A percentile compares a stretch with the other conserved stretches of the same genome.
Evolutionary conservation across 92 coral and sea anemone genomes (phyloP).

Genomic region (Ricordea florida): DNA sequence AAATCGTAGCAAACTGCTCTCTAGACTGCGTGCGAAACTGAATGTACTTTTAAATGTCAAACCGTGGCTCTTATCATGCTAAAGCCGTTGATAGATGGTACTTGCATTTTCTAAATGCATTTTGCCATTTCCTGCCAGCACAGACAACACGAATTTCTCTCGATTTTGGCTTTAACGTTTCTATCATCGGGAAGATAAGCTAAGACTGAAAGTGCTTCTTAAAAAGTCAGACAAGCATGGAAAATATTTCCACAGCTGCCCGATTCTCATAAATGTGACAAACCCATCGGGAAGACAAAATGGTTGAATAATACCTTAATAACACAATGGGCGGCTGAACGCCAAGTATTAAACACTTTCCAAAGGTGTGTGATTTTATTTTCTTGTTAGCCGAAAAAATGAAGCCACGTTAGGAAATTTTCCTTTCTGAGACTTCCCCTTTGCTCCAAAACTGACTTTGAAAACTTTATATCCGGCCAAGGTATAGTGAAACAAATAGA

Average conservation of each 20-base stretch:
- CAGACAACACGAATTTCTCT: slow-evolving; percentile 6
- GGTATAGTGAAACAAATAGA: not conserved
- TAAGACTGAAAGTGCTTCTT: too few relatives aligned
- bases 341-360: slow-evolving; percentile 7
- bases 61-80: slow-evolving; percentile 40
- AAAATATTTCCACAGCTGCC: slow-evolving; percentile 33
- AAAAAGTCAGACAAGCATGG: too few relatives aligned
- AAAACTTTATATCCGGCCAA: not conserved
- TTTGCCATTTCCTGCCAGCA: slow-evolving; percentile 48
- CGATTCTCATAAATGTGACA: slow-evolving; percentile 29
- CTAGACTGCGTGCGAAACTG: too few relatives aligned
- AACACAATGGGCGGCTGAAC: slow-evolving; percentile 27
- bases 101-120: too few relatives aligned
- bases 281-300: slow-evolving; percentile 31
- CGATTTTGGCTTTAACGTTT: too few relatives aligned
- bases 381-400: too few relatives aligned
- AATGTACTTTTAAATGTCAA: too few relatives aligned
- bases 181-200: too few relatives aligned
- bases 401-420: too few relatives aligned
- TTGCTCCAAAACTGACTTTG: too few relatives aligned
- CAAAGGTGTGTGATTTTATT: slow-evolving; percentile 33
- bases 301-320: slow-evolving; percentile 38
- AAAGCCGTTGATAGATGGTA: slow-evolving; percentile 20
- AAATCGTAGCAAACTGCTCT: too few relatives aligned
- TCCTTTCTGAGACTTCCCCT: too few relatives aligned